Conservation (phyloP, 2,888 invertebrate species). For the Drosophila pegasa region DNA sequence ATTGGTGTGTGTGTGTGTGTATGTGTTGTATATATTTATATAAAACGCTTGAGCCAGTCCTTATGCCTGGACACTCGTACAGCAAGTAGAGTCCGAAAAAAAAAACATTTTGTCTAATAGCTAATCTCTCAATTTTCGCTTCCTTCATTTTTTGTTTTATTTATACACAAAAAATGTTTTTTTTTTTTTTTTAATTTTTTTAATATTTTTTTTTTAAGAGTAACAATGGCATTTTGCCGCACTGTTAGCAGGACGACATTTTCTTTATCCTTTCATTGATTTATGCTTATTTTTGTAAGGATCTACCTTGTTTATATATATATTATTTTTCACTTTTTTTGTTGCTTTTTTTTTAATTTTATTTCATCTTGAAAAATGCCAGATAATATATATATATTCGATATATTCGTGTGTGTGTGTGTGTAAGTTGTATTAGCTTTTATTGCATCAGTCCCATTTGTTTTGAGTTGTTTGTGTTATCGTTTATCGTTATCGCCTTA, state of each 20-base stretch:
- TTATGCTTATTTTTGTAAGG: slow-evolving; percentile 33
- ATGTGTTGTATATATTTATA: slow-evolving; percentile 53
- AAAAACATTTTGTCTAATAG: slow-evolving; percentile 46
- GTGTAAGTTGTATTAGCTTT: slow-evolving; percentile 44
- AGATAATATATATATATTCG: slow-evolving; percentile 40
- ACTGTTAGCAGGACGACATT: slow-evolving; percentile 35
- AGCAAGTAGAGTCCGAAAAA: slow-evolving; percentile 41
- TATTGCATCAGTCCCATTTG: slow-evolving; percentile 78
- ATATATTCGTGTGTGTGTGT: slow-evolving; percentile 18
- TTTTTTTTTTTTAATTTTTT: slow-evolving; percentile 11
- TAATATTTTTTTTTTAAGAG: slow-evolving; percentile 28
- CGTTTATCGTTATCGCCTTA: slow-evolving; percentile 37
- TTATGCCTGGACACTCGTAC: slow-evolving; percentile 33
- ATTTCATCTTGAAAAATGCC: slow-evolving; percentile 46
- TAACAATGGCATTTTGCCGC: slow-evolving; percentile 54
- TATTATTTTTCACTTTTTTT: slow-evolving; percentile 3
- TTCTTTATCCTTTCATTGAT: slow-evolving; percentile 17
- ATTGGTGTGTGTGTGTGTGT: slow-evolving; percentile 14
- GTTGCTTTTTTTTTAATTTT: background rate
- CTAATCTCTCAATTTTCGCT: slow-evolving; percentile 14
- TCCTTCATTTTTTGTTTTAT: slow-evolving; percentile 32
- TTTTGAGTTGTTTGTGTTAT: slow-evolving; percentile 61
- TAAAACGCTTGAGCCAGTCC: slow-evolving; percentile 50
- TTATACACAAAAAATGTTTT: slow-evolving; percentile 46
- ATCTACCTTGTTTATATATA: slow-evolving; percentile 38